These are phyloP conservation scores for Pandemis heparana DNA, from an alignment of 2,888 invertebrate genomes.

Conservation along the genomic window DNA sequence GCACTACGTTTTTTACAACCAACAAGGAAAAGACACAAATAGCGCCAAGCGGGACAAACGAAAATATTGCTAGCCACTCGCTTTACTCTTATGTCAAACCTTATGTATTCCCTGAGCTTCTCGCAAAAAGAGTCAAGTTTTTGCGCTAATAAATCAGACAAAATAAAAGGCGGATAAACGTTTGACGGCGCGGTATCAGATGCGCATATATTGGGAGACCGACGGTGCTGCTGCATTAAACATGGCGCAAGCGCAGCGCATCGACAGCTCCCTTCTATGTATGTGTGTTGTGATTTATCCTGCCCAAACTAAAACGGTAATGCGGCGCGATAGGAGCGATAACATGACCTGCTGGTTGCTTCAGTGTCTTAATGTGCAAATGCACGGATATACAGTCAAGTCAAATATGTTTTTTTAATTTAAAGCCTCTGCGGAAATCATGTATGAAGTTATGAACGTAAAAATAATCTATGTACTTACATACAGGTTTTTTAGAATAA, in stretches of 20 bases:
- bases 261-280: constrained; percentile 6
- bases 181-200: constrained; percentile 31
- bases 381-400: no score
- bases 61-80: no score
- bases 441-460: no score
- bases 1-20: not conserved
- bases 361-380: not conserved
- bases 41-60: not conserved
- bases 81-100: no score
- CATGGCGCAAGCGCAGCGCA: constrained; percentile 28
- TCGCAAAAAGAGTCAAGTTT: constrained; percentile 4
- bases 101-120: constrained; percentile 11
- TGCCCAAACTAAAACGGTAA: constrained; percentile 14
- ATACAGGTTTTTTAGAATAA: not conserved
- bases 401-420: no score
- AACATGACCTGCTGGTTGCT: constrained; percentile 27
- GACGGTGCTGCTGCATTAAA: constrained; percentile 28
- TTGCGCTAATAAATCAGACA: constrained; percentile 39
- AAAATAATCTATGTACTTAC: no score
- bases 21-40: not conserved
- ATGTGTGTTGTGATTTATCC: constrained; percentile 31
- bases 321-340: constrained; percentile 29
- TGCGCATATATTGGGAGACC: constrained; percentile 35
- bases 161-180: constrained; percentile 39
- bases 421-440: no score